phyloP scores from a whole-genome alignment of 2,888 invertebrate genomes.

The Carterocephalus palaemon region DNA sequence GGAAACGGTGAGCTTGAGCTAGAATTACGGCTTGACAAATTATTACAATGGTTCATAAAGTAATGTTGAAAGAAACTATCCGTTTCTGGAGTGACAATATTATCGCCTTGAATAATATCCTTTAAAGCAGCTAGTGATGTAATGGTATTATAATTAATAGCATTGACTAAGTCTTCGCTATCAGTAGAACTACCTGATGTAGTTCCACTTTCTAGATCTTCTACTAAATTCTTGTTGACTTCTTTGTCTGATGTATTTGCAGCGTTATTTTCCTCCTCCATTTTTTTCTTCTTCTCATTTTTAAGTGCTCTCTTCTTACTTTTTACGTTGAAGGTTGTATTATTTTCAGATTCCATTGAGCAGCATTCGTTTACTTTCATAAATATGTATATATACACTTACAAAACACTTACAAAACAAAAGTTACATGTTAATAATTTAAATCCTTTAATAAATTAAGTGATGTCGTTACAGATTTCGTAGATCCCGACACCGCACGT shows the following conservation, averaged over 20 bases:
- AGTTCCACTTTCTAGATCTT: conserved; percentile 35
- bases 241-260: conserved; percentile 35
- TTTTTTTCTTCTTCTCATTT: conserved; percentile 71
- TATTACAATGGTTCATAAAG: conserved; percentile 85
- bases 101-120: conserved; percentile 81
- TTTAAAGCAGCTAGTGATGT: conserved; percentile 83
- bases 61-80: conserved; percentile 85
- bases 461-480: conserved; percentile 52
- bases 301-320: conserved; percentile 51
- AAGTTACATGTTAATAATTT: conserved; percentile 56
- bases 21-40: conserved; percentile 80
- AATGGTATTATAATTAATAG: conserved; percentile 85
- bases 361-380: conserved; percentile 48
- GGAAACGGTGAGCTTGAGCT: conserved; percentile 65
- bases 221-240: conserved; percentile 41
- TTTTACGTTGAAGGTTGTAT: conserved; percentile 45
- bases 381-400: conserved; percentile 19
- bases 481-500: conserved; percentile 54
- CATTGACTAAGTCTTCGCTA: conserved; percentile 81
- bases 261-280: conserved; percentile 37
- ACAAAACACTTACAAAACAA: too few relatives aligned
- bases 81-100: conserved; percentile 76
- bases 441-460: conserved; percentile 41
- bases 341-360: conserved; percentile 66
- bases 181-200: conserved; percentile 77